Evolutionary conservation across 2,888 invertebrate species (phyloP), one percentile per base, ranked within the genome.

Genomic region (Pollenia angustigena): DNA sequence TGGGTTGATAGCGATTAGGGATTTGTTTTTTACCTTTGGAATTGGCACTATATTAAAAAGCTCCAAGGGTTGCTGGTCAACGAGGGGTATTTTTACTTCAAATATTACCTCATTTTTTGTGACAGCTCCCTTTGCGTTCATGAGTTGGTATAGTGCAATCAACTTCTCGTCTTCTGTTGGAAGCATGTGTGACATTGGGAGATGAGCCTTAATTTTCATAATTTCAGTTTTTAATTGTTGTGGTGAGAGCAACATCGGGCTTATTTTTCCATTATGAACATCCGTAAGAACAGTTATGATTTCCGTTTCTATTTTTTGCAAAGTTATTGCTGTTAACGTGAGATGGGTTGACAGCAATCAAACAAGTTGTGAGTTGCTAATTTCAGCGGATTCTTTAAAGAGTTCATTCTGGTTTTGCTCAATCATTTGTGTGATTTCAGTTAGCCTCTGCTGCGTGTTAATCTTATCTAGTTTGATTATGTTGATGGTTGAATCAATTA

Each of bases 401-500:
- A 46, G 11, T 46, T 46, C 4, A 46, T 46, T 46, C 12, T 46
- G 2, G 46, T 46, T 46, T 46, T 46, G 46, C 6, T 46, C 46
- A 4, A 46, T 12, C 46, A 46, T 46, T 46, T 46, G 1, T 46
- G 12, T 11, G 12, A 46, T 46, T 12, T 46, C 46, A 46, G 9
- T 9, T 46, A 52, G 7, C n/a, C n/a, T 52, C 12, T 52, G n/a
- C n/a, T 52, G 52, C 10, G 52, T 52, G 12, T 52, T 52, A 52
- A 52, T n/a, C 52, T 52, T 0, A 52, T 52, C 12, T 14, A 8
- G 12, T 52, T 52, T 52, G 52, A 52, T 52, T 10, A n/a, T n/a
- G n/a, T 52, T 52, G 14, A 52, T n/a, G 52, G 52, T 52, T n/a
- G 14, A 52, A 52, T 52, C 52, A 52, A 52, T 52, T 52, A 52